These are phyloP conservation scores for Agonopterix alstromeriana DNA, from an alignment of 2,888 invertebrate species.

Conservation along the genomic window DNA sequence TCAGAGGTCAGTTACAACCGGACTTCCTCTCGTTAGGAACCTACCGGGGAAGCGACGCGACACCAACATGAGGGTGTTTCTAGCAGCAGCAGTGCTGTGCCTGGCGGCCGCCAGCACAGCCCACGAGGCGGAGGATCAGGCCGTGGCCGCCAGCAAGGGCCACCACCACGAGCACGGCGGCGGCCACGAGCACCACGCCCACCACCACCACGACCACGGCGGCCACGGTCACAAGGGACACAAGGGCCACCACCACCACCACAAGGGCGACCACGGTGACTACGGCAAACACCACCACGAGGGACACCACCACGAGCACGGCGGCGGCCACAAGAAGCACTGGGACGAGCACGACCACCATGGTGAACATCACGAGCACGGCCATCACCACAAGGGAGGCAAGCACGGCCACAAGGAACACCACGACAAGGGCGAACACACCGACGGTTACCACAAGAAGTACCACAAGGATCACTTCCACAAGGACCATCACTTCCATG, in stretches of 20 bases:
- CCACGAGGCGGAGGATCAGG: conserved; percentile 44
- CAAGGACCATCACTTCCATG: conserved; percentile 92
- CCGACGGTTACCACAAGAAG: conserved; percentile 89
- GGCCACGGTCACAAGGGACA: conserved; percentile 87
- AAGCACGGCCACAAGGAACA: conserved; percentile 90
- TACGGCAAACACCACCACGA: conserved; percentile 86
- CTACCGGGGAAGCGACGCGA: conserved; percentile 13
- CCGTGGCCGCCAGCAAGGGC: conserved; percentile 69
- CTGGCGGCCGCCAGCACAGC: conserved; percentile 51
- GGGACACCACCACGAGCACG: conserved; percentile 84
- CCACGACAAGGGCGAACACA: conserved; percentile 89
- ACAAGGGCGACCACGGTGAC: conserved; percentile 85
- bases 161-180: conserved; percentile 78
- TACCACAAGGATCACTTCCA: conserved; percentile 92
- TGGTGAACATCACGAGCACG: conserved; percentile 85
- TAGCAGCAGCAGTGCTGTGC: conserved; percentile 52
- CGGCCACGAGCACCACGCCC: conserved; percentile 80
- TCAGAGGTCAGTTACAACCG: conserved; percentile 59
- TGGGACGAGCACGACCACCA: conserved; percentile 86
- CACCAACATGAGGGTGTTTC: conserved; percentile 44
- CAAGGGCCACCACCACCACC: conserved; percentile 84
- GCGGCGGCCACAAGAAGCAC: conserved; percentile 87
- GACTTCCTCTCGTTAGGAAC: conserved; percentile 48
- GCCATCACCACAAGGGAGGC: conserved; percentile 86
- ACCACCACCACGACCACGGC: conserved; percentile 83